Base-by-base conservation (phyloP, 1,140 invertebrate genomes). In the Drosophila kohkoa region DNA sequence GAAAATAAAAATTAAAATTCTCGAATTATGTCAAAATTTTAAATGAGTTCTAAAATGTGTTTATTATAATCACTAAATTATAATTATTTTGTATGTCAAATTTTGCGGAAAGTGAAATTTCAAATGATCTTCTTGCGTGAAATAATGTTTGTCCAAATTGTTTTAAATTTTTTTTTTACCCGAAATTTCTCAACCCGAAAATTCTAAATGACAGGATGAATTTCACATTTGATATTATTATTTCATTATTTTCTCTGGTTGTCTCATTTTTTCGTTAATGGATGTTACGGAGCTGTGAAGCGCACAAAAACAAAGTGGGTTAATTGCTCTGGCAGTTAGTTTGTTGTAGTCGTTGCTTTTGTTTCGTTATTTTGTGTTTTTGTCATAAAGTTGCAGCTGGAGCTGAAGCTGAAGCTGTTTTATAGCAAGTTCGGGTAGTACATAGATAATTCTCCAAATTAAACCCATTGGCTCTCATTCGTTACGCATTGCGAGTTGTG, bases 301-400 rank as follows among this genome's bases (percentile, higher is more conserved):
- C 45, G 45, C 58, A 73, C 48, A 66, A 71, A 79, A 82, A 54
- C 68, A 71, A 75, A 75, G 28, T 73, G 76, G 82, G 82, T 82
- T 86, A 86, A 86, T 86, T 87, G 81, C 60, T 41, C 51, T 64
- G 69, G 58, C 65, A 69, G 65, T 69, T 74, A 68, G 55, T 67
- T n/a, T 28, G 20, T 80, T 51, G 60, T 48, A 38, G 41, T 38
- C 20, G 20, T 25, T 25, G 20, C 20, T 3, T 15, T 38, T 15
- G 30, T 38, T 55, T 35, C 32, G 20, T 58, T 57, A 32, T 32
- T 32, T 32, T 2, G 6, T 43, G 10, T 28, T 58, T 60, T 65
- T 64, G 69, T 72, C 62, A 71, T 71, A 59, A 48, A 62, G 60
- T 71, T 71, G 30, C 66, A 45, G 68, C 68, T 71, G 55, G 10